Percentiles rank a stretch among this genome's conserved stretches.
Conservation (phyloP, 2,888 invertebrate species). For the Bombyx huttoni region DNA sequence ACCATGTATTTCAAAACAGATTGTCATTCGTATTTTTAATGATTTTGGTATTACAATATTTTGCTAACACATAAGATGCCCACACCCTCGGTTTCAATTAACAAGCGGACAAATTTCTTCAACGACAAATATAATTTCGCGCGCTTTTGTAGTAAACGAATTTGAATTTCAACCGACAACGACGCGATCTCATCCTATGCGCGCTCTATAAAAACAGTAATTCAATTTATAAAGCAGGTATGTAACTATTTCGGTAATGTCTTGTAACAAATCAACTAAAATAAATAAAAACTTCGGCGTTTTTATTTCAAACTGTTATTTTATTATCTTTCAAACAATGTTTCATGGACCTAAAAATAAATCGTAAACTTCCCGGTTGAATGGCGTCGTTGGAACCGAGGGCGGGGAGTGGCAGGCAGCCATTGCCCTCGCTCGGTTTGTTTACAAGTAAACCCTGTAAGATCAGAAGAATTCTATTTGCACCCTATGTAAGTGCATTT, state of each 20-base stretch:
- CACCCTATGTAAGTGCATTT: constrained; percentile 35
- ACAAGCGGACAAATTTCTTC: no score
- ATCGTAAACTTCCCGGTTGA: constrained; percentile 70
- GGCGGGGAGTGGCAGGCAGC: constrained; percentile 64
- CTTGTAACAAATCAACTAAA: no score
- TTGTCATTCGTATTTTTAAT: background rate
- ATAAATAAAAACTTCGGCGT: no score
- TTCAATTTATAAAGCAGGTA: no score
- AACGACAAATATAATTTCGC: background rate
- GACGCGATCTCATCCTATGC: background rate
- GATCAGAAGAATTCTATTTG: constrained; percentile 29
- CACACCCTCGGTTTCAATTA: no score
- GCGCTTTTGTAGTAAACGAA: background rate
- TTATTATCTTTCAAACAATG: constrained; percentile 17
- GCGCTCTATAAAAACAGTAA: background rate
- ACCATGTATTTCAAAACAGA: background rate
- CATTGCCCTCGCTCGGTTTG: constrained; percentile 70
- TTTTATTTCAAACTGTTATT: constrained; percentile 11
- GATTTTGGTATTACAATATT: background rate
- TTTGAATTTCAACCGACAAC: background rate
- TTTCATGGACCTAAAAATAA: constrained; percentile 63
- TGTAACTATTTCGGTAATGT: no score
- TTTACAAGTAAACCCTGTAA: constrained; percentile 52
- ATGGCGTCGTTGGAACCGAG: constrained; percentile 52
- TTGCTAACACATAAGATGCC: no score